Evolutionary conservation across 2,888 invertebrate species (phyloP).

Genomic region (Athetis lepigone): DNA sequence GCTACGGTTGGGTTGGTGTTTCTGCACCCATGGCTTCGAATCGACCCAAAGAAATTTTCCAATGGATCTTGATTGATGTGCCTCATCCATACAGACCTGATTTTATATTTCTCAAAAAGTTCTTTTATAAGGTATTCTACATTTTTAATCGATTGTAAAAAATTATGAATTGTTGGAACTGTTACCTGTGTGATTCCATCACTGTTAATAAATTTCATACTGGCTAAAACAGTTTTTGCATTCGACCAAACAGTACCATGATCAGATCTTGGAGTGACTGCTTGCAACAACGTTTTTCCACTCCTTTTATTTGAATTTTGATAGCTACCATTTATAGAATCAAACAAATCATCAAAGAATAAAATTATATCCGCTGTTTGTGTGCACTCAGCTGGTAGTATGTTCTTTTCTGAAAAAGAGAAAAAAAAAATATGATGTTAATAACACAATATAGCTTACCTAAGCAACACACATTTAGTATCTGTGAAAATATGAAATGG

Average conservation of each 20-base stretch:
- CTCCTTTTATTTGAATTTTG: slow-evolving; percentile 6
- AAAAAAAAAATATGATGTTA: too few species aligned
- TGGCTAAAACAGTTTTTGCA: background rate
- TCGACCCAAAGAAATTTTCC: slow-evolving; percentile 3
- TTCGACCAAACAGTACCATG: slow-evolving; percentile 12
- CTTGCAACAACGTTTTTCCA: background rate
- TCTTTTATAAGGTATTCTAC: slow-evolving; percentile 8
- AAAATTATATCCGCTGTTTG: slow-evolving; percentile 2
- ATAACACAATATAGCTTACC: too few species aligned
- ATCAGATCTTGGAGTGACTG: slow-evolving; percentile 1
- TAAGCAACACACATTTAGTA: too few species aligned
- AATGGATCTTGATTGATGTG: slow-evolving; percentile 9
- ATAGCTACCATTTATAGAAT: slow-evolving; percentile 2
- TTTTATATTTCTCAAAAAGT: background rate
- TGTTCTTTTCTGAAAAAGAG: slow-evolving; percentile 7
- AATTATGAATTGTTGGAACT: slow-evolving; percentile 18
- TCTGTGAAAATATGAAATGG: too few species aligned
- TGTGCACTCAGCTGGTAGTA: slow-evolving; percentile 7
- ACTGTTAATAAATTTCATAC: slow-evolving; percentile 9
- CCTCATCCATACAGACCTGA: slow-evolving; percentile 15
- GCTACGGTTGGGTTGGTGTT: slow-evolving; percentile 7
- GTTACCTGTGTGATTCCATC: slow-evolving; percentile 2
- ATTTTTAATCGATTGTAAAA: slow-evolving; percentile 2
- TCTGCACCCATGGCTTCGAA: slow-evolving; percentile 6
- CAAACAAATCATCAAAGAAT: slow-evolving; percentile 5